Evolutionary conservation across 1,140 invertebrate species (phyloP), one percentile per base, ranked within the genome.

Genomic region (Pseudomyrmex sp.): DNA sequence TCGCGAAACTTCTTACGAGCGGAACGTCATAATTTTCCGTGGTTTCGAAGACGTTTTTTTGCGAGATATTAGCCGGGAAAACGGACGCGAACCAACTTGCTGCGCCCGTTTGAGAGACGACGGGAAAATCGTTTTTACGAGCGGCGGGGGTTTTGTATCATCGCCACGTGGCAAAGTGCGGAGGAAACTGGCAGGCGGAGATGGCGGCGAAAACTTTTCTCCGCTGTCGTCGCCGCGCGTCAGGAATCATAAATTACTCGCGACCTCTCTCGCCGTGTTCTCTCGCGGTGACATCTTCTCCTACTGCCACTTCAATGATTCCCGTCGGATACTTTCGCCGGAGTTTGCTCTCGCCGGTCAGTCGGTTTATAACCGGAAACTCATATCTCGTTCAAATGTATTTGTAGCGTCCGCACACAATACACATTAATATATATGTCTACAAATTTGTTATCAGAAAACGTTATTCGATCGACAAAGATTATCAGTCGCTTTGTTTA

Each of bases 41-140:
- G 63, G 58, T 61, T 61, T 56, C n/a, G 56, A 77, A 68, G 61
- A 84, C 35, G 35, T 35, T 35, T 66, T 85, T 75, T 52, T 15
- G 54, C 63, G 58, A 88, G 62, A 74, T 85, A 85, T 84, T 87
- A 86, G 72, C 35, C 54, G 0, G 23, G 35, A 18, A 73, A 46
- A 18, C 23, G 56, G 10, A 46, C 12, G 58, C 20, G 50, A 10
- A 52, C 9, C 50, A 13, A 52, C 50, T 35, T 35, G 35, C 35
- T 35, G 0, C 35, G 35, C 35, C 35, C 35, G 35, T 35, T 5
- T n/a, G 56, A 23, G 23, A 15, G 20, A 44, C 46, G 13, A 75
- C 10, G 63, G 52, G 56, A 87, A 87, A 77, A 87, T 83, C 58
- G 73, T 88, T 89, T 83, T 88, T 83, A 85, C 86, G 86, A 80